Evolutionary conservation across 2,888 invertebrate species (phyloP), one percentile per base, ranked within the genome.

Genomic region (Drepana falcataria): DNA sequence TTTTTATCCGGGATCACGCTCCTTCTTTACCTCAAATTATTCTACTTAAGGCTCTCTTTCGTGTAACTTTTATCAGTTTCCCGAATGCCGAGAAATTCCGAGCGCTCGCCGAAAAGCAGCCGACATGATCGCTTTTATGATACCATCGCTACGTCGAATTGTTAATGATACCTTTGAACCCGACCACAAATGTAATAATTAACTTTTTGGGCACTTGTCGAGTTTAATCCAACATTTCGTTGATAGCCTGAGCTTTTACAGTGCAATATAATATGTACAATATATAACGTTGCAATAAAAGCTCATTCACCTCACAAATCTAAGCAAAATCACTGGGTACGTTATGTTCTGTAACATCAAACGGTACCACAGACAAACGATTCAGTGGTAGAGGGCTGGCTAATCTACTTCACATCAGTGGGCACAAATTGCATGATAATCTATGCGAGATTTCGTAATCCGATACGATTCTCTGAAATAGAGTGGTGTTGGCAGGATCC

Each of bases 1-100:
- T 86, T 74, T 44, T 75, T 65, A 71, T 75, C 66, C 68, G 79
- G 79, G 84, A 84, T 85, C 85, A 85, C 79, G 85, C 81, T 80
- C 80, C 83, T 79, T 79, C 82, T 83, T 87, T 86, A 87, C 87
- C 89, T 83, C 79, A 87, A 85, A 88, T 86, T 83, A 82, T 80
- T 79, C 73, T 74, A 77, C 83, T 79, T 80, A 80, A 77, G 80
- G 75, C 66, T 80, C 72, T 82, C 83, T 86, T 86, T 85, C 80
- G 75, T 76, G 69, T 79, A 77, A 74, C 79, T 80, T 21, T 82
- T 83, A 85, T 83, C 83, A 80, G 77, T 81, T 83, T 81, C 73
- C 80, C 77, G 80, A 79, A 79, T 71, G 70, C 66, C 69, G 60
- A 58, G 67, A 73, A 74, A 77, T 77, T 74, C 66, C 71, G 57